These are phyloP conservation scores for Trididemnum clinides DNA, from an alignment of 23 tunicate species.

Conservation along the genomic window DNA sequence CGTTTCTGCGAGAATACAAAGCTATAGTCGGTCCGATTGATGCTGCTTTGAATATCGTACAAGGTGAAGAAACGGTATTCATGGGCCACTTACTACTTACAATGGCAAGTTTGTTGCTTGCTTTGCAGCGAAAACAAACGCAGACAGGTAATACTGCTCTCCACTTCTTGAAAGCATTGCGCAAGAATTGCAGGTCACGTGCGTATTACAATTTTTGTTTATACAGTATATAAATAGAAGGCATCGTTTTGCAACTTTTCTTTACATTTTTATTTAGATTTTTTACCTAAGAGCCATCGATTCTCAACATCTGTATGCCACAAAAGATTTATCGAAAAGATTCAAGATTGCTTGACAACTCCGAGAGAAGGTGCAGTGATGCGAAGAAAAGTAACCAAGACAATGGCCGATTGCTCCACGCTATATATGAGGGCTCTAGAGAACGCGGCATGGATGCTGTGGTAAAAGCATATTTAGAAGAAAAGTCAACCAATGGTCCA, in stretches of 20 bases:
- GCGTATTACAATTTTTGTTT: background rate
- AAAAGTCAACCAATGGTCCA: background rate
- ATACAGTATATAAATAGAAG: no score
- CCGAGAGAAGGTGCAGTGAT: slow-evolving; percentile 3
- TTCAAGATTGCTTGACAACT: slow-evolving; percentile 1
- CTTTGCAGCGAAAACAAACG: background rate
- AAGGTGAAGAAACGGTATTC: slow-evolving; percentile 23
- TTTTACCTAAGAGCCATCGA: no score
- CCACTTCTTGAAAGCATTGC: slow-evolving; percentile 16
- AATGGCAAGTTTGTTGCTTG: slow-evolving; percentile 15
- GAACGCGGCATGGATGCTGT: background rate
- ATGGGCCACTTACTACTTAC: slow-evolving; percentile 18
- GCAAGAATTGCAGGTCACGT: background rate
- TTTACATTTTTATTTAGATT: no score
- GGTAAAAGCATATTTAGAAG: background rate
- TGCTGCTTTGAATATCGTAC: slow-evolving; percentile 18
- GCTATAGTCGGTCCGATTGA: slow-evolving; percentile 18
- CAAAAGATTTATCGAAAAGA: background rate
- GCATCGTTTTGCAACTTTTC: no score
- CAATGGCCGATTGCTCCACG: background rate
- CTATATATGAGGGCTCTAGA: background rate
- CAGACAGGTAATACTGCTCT: slow-evolving; percentile 3
- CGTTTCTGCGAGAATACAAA: slow-evolving; percentile 13
- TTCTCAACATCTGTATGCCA: background rate
- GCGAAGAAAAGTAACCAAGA: slow-evolving; percentile 4